These are phyloP conservation scores for Tubulanus polymorphus DNA, from an alignment of 2,888 invertebrate genomes.

Conservation along the genomic window DNA sequence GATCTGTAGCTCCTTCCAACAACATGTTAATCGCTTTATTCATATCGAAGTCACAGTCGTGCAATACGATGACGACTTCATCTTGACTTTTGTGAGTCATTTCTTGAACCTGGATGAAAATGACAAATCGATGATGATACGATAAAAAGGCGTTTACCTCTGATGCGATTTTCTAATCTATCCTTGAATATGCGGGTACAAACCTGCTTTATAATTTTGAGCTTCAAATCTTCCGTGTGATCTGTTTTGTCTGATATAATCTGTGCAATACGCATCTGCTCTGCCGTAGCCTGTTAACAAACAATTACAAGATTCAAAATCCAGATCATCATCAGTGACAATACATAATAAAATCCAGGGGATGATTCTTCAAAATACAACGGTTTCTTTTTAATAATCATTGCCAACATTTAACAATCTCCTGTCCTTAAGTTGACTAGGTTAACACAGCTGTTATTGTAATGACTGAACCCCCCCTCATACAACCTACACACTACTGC, in stretches of 20 bases:
- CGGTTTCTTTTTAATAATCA: too few relatives aligned
- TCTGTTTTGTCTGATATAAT: constrained; percentile 66
- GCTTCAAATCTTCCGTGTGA: constrained; percentile 60
- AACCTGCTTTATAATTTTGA: too few relatives aligned
- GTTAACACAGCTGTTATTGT: too few relatives aligned
- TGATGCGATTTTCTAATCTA: too few relatives aligned
- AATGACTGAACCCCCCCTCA: too few relatives aligned
- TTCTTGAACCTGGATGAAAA: constrained; percentile 66
- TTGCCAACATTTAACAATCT: too few relatives aligned
- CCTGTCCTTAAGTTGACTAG: too few relatives aligned
- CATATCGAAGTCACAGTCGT: constrained; percentile 87
- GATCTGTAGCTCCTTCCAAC: constrained; percentile 66
- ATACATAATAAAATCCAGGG: not conserved
- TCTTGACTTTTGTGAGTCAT: constrained; percentile 85
- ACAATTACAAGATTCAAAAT: constrained; percentile 1
- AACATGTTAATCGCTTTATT: constrained; percentile 77
- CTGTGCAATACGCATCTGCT: constrained; percentile 80
- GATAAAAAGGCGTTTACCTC: not conserved
- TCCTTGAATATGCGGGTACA: too few relatives aligned
- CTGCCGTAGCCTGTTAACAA: constrained; percentile 68
- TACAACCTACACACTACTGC: too few relatives aligned
- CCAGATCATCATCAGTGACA: not conserved
- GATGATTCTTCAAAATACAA: too few relatives aligned
- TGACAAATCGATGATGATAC: constrained; percentile 4
- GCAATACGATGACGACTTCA: constrained; percentile 85